Conservation (phyloP, 2,113 vertebrate species). For the Cyprinus carpio region DNA sequence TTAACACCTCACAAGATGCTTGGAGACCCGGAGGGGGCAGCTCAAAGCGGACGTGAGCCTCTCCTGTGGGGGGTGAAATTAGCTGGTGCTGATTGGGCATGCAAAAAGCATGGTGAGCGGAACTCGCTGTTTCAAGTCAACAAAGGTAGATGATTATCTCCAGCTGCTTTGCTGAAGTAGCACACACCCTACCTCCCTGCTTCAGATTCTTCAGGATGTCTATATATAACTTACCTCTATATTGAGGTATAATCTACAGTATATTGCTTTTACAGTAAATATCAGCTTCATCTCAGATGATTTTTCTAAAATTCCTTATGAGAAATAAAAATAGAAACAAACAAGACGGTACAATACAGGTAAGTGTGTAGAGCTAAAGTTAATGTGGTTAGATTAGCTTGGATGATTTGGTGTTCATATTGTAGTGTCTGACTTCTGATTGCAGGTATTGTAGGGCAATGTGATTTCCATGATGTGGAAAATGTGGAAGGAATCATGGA, state of each 20-base stretch:
- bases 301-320: not conserved
- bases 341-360: not conserved
- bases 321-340: not conserved
- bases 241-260: not conserved
- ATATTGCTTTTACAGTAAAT: not conserved
- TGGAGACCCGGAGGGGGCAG: not conserved
- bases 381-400: not conserved
- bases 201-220: not conserved
- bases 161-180: slow-evolving; percentile 4
- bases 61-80: slow-evolving; percentile 32
- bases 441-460: too few species aligned
- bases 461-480: too few species aligned
- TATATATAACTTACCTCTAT: not conserved
- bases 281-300: not conserved
- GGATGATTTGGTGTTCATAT: not conserved
- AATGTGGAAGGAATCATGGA: too few species aligned
- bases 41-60: not conserved
- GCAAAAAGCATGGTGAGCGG: slow-evolving; percentile 28
- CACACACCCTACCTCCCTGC: not conserved
- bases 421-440: not conserved
- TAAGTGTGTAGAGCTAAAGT: not conserved
- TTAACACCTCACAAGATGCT: slow-evolving; percentile 33
- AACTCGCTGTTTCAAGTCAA: slow-evolving; percentile 12
- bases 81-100: slow-evolving; percentile 22
- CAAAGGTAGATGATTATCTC: slow-evolving; percentile 26